Conservation (phyloP, 1,140 invertebrate genomes). For the Drosophila busckii region DNA sequence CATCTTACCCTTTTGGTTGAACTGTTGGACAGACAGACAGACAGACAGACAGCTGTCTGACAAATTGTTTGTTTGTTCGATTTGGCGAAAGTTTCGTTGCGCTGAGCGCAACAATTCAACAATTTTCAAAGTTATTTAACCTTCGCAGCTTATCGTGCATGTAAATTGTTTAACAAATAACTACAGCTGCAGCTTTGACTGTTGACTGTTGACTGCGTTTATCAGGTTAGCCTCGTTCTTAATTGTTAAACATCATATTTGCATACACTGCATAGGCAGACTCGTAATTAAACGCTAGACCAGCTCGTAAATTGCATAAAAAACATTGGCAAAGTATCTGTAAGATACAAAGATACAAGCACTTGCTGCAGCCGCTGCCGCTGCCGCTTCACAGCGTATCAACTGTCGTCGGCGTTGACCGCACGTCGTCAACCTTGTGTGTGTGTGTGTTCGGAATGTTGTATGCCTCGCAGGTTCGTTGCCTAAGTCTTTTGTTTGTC, state of each 20-base stretch:
- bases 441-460: constrained; percentile 44
- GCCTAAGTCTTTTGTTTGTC: constrained; percentile 59
- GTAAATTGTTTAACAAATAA: constrained; percentile 7
- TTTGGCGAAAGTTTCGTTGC: constrained; percentile 44
- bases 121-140: too few species aligned
- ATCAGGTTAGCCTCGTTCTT: constrained; percentile 65
- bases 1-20: constrained; percentile 19
- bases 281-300: constrained; percentile 44
- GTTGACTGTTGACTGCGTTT: constrained; percentile 7
- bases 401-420: constrained; percentile 54
- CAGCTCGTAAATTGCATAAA: constrained; percentile 26
- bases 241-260: constrained; percentile 56
- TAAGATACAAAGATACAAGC: constrained; percentile 13
- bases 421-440: constrained; percentile 50
- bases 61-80: too few species aligned
- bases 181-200: constrained; percentile 1
- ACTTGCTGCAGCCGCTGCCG: not conserved
- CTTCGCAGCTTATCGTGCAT: constrained; percentile 3
- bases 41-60: too few species aligned
- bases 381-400: constrained; percentile 39
- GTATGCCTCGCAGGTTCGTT: constrained; percentile 50
- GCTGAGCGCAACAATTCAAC: too few species aligned
- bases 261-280: constrained; percentile 45
- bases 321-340: constrained; percentile 25
- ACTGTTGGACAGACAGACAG: too few species aligned